Conservation (phyloP, 1,140 invertebrate species). For the Lucilia cuprina region DNA sequence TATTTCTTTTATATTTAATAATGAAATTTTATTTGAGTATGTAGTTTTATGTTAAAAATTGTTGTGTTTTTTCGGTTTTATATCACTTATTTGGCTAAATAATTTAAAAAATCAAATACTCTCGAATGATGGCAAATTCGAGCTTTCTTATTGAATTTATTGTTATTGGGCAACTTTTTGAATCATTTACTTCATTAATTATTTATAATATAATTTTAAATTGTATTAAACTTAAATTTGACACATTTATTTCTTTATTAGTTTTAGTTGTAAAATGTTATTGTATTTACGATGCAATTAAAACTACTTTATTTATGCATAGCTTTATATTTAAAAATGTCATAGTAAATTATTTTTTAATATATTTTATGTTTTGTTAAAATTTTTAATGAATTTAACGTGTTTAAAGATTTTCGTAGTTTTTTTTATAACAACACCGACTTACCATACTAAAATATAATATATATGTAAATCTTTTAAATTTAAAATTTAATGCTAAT, state of each 20-base stretch:
- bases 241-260: constrained; percentile 31
- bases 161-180: constrained; percentile 55
- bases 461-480: constrained; percentile 43
- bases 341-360: constrained; percentile 37
- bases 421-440: constrained; percentile 48
- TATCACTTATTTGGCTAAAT: constrained; percentile 35
- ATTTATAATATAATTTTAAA: background rate
- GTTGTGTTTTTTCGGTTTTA: constrained; percentile 13
- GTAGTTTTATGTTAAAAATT: constrained; percentile 32
- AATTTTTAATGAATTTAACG: constrained; percentile 32
- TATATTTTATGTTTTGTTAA: constrained; percentile 43
- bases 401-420: constrained; percentile 18
- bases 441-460: constrained; percentile 26
- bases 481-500: constrained; percentile 35
- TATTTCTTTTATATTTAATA: constrained; percentile 51
- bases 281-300: constrained; percentile 18
- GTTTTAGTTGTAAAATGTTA: background rate
- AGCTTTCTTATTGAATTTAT: constrained; percentile 47
- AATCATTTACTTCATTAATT: constrained; percentile 49
- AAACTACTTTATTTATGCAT: constrained; percentile 34
- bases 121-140: constrained; percentile 47
- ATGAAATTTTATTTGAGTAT: constrained; percentile 44
- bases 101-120: background rate
- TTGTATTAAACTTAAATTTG: constrained; percentile 26
- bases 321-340: constrained; percentile 37